Conservation (phyloP, 2,113 vertebrate species). For the Gopherus flavomarginatus region DNA sequence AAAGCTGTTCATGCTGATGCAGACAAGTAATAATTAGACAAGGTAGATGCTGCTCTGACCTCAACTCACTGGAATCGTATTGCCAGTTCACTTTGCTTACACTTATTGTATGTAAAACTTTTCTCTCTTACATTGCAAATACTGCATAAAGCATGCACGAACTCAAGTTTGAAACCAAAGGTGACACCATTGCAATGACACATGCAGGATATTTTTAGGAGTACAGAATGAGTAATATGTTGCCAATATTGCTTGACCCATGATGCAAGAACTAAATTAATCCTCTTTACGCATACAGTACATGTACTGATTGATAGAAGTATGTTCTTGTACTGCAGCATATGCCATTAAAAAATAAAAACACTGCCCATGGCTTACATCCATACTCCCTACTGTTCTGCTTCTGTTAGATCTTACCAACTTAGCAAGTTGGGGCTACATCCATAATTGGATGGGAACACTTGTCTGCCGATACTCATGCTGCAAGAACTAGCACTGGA, state of each 20-base stretch:
- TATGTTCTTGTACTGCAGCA: not conserved
- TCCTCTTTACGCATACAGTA: not conserved
- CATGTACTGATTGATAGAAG: not conserved
- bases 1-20: not conserved
- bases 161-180: not conserved
- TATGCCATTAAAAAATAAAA: not conserved
- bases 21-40: not conserved
- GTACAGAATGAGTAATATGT: not conserved
- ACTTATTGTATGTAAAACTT: not conserved
- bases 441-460: not conserved
- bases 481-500: not conserved
- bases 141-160: conserved; percentile 30
- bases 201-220: conserved; percentile 52
- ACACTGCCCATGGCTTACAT: not conserved
- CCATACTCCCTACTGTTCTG: not conserved
- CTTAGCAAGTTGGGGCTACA: not conserved
- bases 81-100: not conserved
- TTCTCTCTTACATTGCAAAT: not conserved
- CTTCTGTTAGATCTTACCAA: not conserved
- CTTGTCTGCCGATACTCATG: not conserved
- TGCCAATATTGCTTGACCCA: conserved; percentile 11
- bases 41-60: not conserved
- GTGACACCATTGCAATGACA: conserved; percentile 36
- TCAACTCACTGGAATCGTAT: not conserved
- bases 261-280: not conserved